A percentile compares a stretch with the other conserved stretches of the same genome.
Evolutionary conservation across 2,113 vertebrate species (phyloP).

Genomic region (Rhinolophus sinicus): DNA sequence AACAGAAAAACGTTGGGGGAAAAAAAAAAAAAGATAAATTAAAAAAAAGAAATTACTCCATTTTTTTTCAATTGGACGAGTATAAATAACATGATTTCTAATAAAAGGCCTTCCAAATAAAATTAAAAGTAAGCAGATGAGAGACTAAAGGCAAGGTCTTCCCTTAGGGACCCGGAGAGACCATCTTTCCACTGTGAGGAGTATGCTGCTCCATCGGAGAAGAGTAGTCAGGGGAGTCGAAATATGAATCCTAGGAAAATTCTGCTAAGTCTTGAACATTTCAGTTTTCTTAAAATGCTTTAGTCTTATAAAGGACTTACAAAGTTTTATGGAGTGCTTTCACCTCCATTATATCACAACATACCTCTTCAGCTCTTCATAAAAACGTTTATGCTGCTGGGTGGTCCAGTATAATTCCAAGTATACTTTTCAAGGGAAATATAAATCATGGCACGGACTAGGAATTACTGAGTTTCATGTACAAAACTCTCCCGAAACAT

Average conservation of each 20-base stretch:
- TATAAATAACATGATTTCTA: neutral
- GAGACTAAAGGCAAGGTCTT: neutral
- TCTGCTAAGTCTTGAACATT: neutral
- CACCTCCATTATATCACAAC: neutral
- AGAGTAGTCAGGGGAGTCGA: neutral
- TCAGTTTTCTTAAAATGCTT: neutral
- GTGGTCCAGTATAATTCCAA: neutral
- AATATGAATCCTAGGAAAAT: neutral
- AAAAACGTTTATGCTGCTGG: neutral
- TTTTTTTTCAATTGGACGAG: neutral
- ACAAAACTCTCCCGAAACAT: neutral
- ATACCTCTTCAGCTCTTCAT: neutral
- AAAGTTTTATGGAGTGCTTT: neutral
- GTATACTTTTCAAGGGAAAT: neutral
- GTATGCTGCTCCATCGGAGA: fast-evolving
- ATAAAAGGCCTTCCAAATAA: neutral
- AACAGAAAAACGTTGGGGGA: neutral
- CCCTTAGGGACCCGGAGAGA: neutral
- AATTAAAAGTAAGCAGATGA: neutral
- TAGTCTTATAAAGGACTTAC: neutral
- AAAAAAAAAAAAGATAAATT: neutral
- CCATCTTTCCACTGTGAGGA: neutral
- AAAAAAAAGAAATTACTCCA: neutral
- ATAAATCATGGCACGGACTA: neutral
- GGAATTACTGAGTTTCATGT: neutral